phyloP scores from a whole-genome alignment of 2,888 invertebrate species.

The Cheiracanthium punctorium region DNA sequence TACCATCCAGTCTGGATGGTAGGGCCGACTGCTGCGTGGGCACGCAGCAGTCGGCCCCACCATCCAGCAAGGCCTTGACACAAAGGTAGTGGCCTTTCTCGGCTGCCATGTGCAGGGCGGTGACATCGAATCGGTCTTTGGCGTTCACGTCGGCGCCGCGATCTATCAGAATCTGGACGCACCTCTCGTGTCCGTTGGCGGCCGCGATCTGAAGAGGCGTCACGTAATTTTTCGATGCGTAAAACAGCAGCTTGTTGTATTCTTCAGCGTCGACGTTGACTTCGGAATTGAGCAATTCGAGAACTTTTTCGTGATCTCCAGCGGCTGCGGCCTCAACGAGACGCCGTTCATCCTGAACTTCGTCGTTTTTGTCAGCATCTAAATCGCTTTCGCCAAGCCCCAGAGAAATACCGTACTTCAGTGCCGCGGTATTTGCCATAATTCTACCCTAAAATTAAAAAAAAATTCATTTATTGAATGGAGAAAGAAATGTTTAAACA shows the following conservation, averaged over 20 bases:
- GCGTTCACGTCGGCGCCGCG: slow-evolving; percentile 74
- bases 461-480: too few species aligned
- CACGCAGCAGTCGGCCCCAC: slow-evolving; percentile 74
- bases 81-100: slow-evolving; percentile 74
- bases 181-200: slow-evolving; percentile 71
- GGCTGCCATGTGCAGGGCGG: slow-evolving; percentile 75
- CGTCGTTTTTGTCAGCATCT: slow-evolving; percentile 17
- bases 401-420: not conserved
- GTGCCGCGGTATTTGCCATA: not conserved
- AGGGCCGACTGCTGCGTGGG: slow-evolving; percentile 75
- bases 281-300: slow-evolving; percentile 72
- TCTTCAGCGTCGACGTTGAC: slow-evolving; percentile 74
- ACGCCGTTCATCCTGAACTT: slow-evolving; percentile 69
- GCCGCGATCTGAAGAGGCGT: slow-evolving; percentile 75
- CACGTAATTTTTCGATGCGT: slow-evolving; percentile 75
- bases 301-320: slow-evolving; percentile 72
- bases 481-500: too few species aligned
- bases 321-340: slow-evolving; percentile 73
- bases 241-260: slow-evolving; percentile 75
- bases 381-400: not conserved
- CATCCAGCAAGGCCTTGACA: slow-evolving; percentile 74
- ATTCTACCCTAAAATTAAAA: not conserved
- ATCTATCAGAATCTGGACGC: slow-evolving; percentile 73
- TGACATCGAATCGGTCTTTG: slow-evolving; percentile 75
- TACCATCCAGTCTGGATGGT: too few species aligned